Base-by-base conservation (phyloP, 2,888 invertebrate genomes). In the Epirrita christyi region DNA sequence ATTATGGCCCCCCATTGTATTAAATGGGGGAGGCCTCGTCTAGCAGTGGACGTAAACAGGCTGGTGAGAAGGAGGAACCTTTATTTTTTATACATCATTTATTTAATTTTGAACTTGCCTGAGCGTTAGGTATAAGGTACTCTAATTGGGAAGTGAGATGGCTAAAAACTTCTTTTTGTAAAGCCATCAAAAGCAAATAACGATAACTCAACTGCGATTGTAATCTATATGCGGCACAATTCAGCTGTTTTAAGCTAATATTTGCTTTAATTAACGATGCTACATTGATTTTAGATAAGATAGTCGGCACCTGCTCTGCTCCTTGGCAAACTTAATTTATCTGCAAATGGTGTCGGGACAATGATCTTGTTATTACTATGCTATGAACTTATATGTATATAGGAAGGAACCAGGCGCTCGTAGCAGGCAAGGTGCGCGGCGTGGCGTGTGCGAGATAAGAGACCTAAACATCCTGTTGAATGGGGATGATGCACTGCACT, bases 381-480 rank as follows among this genome's bases (percentile, higher is more conserved):
- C 83, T 79, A 68, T 72, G 78, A 85, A 86, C 86, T 86, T 85
- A 88, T 85, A 80, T 34, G 38, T 45, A 29, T 37, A 38, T n/a
- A n/a, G n/a, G n/a, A n/a, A 42, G 28, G 7, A 34, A 10, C 27
- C n/a, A 14, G 27, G 10, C 28, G 4, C 42, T 34, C 32, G 32
- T 7, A 61, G 64, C 67, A 70, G 42, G 84, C 88, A 88, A 88
- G 90, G 90, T 88, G 89, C 81, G 68, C 80, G 81, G 86, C 89
- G 68, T 80, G 81, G 86, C 89, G 88, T 85, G 90, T 85, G 88
- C 88, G 77, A 84, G 90, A 91, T 90, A 90, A 88, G 84, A 81
- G 76, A 78, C 80, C 81, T 83, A 87, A 90, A 91, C 91, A 88
- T 89, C 90, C 88, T 85, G 83, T 74, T 70, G 72, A 81, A 85